Conservation (phyloP, 2,888 invertebrate genomes). For the Ganaspis brasiliensis region DNA sequence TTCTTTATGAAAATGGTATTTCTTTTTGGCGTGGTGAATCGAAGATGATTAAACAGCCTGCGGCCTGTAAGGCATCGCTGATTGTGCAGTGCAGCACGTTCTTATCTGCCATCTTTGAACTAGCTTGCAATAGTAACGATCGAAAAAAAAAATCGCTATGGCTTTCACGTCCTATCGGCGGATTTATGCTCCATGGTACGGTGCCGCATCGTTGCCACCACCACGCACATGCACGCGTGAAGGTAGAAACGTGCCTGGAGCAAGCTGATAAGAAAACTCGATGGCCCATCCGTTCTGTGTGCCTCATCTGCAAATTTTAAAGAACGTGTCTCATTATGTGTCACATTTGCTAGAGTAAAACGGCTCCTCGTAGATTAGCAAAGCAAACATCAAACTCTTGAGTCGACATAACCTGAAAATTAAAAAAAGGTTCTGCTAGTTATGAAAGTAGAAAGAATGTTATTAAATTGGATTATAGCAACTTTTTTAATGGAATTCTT, state of each 20-base stretch:
- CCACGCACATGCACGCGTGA: neutral
- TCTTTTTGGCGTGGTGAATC: slow-evolving; percentile 32
- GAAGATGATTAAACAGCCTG: slow-evolving; percentile 19
- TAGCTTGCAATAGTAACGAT: slow-evolving; percentile 63
- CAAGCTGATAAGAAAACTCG: slow-evolving; percentile 16
- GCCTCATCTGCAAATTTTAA: neutral
- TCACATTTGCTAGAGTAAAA: too few relatives aligned
- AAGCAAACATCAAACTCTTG: too few relatives aligned
- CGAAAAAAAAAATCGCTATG: slow-evolving; percentile 65
- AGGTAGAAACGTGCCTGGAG: slow-evolving; percentile 21
- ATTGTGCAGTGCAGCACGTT: slow-evolving; percentile 51
- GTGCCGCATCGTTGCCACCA: slow-evolving; percentile 56
- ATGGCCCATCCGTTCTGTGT: neutral
- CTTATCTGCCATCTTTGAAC: slow-evolving; percentile 70
- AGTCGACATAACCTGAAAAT: too few relatives aligned
- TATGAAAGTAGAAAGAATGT: too few relatives aligned
- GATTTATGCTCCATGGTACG: slow-evolving; percentile 71
- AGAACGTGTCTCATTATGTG: neutral
- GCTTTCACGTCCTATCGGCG: slow-evolving; percentile 74
- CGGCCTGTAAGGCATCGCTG: slow-evolving; percentile 50
- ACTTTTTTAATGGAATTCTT: too few relatives aligned
- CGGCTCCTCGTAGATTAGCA: too few relatives aligned
- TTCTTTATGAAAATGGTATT: slow-evolving; percentile 11
- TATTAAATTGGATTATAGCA: too few relatives aligned
- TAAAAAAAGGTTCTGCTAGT: too few relatives aligned